Conservation (phyloP, 2,113 vertebrate genomes). For the Peucedramus taeniatus region DNA sequence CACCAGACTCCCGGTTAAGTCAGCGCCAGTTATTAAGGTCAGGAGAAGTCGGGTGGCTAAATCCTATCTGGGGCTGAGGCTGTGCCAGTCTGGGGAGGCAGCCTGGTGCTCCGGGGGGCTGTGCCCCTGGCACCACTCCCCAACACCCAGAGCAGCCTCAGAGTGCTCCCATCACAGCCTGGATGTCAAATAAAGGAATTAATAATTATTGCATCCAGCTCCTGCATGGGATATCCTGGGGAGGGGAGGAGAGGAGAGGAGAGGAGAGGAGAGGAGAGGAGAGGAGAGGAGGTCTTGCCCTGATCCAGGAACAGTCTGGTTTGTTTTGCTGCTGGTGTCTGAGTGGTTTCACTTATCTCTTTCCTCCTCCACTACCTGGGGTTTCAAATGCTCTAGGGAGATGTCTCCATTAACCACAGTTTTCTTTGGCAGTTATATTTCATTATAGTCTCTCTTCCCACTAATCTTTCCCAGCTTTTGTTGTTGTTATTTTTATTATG, state of each 20-base stretch:
- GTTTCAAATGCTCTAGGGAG: constrained; percentile 2
- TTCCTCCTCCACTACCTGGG: constrained; percentile 50
- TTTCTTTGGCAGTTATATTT: constrained; percentile 51
- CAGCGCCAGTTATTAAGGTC: constrained; percentile 53
- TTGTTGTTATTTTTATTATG: constrained; percentile 20
- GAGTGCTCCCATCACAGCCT: neutral
- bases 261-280: neutral
- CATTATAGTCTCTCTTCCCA: neutral
- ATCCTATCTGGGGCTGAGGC: neutral
- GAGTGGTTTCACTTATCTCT: constrained; percentile 36
- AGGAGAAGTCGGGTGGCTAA: constrained; percentile 45
- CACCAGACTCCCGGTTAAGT: constrained; percentile 35
- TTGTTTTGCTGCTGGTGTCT: constrained; percentile 14
- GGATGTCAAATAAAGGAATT: neutral
- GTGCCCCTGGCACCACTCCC: neutral
- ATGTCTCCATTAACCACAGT: constrained; percentile 54
- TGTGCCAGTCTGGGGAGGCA: neutral
- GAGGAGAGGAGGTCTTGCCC: neutral
- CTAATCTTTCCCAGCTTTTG: constrained; percentile 22
- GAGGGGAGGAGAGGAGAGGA: neutral
- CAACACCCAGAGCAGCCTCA: neutral
- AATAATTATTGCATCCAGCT: neutral
- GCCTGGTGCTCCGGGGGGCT: rapidly evolving
- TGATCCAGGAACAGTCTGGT: neutral
- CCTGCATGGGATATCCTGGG: neutral